Evolutionary conservation across 2,797 vertebrate genomes (phyloP).

Genomic region (Gymnodraco acuticeps): DNA sequence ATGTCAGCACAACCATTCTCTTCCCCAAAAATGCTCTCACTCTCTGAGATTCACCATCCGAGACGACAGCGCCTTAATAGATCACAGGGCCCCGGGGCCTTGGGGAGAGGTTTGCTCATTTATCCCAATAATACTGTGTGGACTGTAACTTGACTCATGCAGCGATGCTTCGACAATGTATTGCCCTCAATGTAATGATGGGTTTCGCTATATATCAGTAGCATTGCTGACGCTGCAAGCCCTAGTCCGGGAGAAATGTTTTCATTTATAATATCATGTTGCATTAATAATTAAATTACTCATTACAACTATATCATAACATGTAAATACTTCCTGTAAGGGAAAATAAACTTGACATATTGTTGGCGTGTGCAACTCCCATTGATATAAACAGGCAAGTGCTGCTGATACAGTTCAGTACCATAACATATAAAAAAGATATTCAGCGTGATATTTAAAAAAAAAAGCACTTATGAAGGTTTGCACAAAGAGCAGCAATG

Average conservation of each 20-base stretch:
- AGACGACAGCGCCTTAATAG: conserved; percentile 75
- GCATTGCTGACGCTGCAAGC: conserved; percentile 55
- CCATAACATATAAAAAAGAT: conserved; percentile 17
- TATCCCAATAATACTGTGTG: conserved; percentile 76
- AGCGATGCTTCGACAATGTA: conserved; percentile 50
- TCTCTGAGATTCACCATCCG: conserved; percentile 70
- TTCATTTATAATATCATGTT: conserved; percentile 19
- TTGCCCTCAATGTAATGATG: conserved; percentile 45
- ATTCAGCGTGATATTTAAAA: conserved; percentile 27
- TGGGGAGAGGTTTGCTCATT: conserved; percentile 78
- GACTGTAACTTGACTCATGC: conserved; percentile 71
- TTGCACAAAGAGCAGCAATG: conserved; percentile 45
- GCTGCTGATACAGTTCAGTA: conserved; percentile 12
- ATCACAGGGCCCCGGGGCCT: conserved; percentile 76
- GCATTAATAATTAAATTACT: conserved; percentile 41
- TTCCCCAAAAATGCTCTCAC: conserved; percentile 62
- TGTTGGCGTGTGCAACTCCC: background rate
- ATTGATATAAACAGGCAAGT: conserved; percentile 3
- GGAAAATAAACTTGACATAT: conserved; percentile 19
- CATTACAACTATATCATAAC: conserved; percentile 19
- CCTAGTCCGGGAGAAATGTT: conserved; percentile 27
- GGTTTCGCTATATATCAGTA: conserved; percentile 36
- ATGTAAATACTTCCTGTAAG: conserved; percentile 11
- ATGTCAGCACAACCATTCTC: conserved; percentile 77
- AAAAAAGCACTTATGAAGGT: conserved; percentile 24